These are phyloP conservation scores for Bubo bubo DNA, from an alignment of 2,113 vertebrate species.

Conservation along the genomic window DNA sequence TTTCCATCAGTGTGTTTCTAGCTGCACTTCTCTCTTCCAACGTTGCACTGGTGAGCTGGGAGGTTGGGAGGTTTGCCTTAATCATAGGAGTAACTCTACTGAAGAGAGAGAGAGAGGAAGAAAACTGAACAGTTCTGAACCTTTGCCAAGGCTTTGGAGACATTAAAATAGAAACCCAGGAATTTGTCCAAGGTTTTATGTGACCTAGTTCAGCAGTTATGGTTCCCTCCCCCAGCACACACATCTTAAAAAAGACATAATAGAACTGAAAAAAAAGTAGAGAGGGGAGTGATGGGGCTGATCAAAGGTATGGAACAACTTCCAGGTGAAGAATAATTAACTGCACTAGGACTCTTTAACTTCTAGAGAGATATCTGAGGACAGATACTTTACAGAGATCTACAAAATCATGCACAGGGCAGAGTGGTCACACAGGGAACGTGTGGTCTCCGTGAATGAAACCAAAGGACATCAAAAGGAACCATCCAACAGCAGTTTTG, in stretches of 20 bases:
- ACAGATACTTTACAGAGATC: not conserved
- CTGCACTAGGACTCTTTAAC: not conserved
- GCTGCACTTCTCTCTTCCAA: not conserved
- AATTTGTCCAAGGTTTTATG: slow-evolving; percentile 54
- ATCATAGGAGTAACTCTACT: slow-evolving; percentile 6
- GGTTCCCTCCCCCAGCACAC: not conserved
- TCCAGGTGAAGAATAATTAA: slow-evolving; percentile 37
- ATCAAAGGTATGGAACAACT: slow-evolving; percentile 36
- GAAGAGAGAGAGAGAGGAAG: slow-evolving; percentile 39
- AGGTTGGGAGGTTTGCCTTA: slow-evolving; percentile 31
- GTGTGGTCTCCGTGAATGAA: not conserved
- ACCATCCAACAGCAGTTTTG: not conserved
- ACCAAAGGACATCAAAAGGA: not conserved
- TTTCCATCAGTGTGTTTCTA: not conserved
- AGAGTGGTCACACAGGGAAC: not conserved
- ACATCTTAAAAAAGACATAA: slow-evolving; percentile 44
- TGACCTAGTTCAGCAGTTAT: slow-evolving; percentile 63
- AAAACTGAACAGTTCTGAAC: slow-evolving; percentile 49
- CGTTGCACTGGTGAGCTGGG: not conserved
- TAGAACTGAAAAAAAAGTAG: not conserved
- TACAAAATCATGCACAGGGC: not conserved
- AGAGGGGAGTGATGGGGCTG: not conserved
- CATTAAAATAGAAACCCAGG: slow-evolving; percentile 66
- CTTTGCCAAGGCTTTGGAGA: slow-evolving; percentile 47
- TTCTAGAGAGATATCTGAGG: not conserved